These are phyloP conservation scores for Calvadosia cruxmelitensis DNA, from an alignment of 30 jellyfish, hydroid and myxozoan genomes.

Conservation along the genomic window DNA sequence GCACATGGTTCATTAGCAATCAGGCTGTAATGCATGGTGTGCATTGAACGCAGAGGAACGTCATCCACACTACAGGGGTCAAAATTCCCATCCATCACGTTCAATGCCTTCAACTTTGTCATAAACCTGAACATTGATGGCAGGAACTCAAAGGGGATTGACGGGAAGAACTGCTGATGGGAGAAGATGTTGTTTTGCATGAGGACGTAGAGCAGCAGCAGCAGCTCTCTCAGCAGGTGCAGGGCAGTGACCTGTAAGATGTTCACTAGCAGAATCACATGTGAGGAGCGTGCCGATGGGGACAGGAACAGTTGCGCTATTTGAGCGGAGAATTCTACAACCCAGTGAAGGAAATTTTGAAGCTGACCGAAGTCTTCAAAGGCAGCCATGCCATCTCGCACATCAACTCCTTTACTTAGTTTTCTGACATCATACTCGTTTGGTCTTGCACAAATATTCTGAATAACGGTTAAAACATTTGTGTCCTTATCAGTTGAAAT, in stretches of 20 bases:
- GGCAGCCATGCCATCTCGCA: constrained; percentile 13
- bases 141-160: constrained; percentile 32
- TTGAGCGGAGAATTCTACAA: constrained; percentile 37
- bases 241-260: constrained; percentile 9
- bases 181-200: constrained; percentile 30
- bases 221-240: constrained; percentile 23
- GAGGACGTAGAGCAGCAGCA: constrained; percentile 31
- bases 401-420: constrained; percentile 33
- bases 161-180: constrained; percentile 34
- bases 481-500: constrained; percentile 37
- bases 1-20: constrained; percentile 43
- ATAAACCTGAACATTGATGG: constrained; percentile 40
- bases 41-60: constrained; percentile 49
- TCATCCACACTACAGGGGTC: constrained; percentile 30
- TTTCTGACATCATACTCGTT: constrained; percentile 37
- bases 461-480: constrained; percentile 13
- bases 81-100: constrained; percentile 13
- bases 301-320: constrained; percentile 32
- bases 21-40: constrained; percentile 37
- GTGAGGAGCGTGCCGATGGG: constrained; percentile 15
- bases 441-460: constrained; percentile 24
- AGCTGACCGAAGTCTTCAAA: constrained; percentile 8
- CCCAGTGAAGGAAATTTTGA: constrained; percentile 59
- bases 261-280: constrained; percentile 17
- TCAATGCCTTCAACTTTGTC: constrained; percentile 29